Percentiles rank a stretch among this genome's conserved stretches.
phyloP scores from a whole-genome alignment of 2,797 vertebrate genomes.

The Parambassis ranga region DNA sequence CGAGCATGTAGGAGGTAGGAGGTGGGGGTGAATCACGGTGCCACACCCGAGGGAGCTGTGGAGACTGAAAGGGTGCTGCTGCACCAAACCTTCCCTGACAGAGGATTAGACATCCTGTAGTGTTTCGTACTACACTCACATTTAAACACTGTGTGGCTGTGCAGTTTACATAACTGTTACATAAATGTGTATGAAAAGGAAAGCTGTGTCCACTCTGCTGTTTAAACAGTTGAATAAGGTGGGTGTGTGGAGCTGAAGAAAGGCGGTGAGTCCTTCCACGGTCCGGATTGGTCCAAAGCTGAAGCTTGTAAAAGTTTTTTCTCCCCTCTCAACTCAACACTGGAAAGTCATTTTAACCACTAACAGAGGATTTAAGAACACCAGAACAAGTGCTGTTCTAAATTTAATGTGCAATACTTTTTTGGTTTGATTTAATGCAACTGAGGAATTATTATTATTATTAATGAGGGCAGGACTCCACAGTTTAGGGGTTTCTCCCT shows the following conservation, averaged over 20 bases:
- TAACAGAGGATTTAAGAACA: background rate
- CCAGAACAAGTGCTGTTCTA: no score
- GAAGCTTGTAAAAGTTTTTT: background rate
- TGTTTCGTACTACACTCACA: no score
- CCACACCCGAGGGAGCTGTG: conserved; percentile 9
- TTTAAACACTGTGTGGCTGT: background rate
- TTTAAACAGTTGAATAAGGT: background rate
- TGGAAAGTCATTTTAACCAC: background rate
- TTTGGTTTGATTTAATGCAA: no score
- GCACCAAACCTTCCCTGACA: background rate
- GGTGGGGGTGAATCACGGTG: background rate
- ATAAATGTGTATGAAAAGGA: background rate
- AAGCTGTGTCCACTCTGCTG: background rate
- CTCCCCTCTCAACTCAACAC: background rate
- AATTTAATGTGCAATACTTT: no score
- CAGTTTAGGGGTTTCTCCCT: no score
- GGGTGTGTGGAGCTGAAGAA: conserved; percentile 12
- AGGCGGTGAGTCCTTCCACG: conserved; percentile 9
- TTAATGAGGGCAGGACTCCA: no score
- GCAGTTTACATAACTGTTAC: rapidly evolving
- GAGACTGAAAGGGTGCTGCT: background rate
- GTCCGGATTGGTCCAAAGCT: conserved; percentile 6
- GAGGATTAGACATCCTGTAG: background rate
- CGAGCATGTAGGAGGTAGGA: no score
- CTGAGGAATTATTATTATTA: no score